Base-by-base conservation (phyloP, 2,888 invertebrate genomes). In the Conus canariensis region DNA sequence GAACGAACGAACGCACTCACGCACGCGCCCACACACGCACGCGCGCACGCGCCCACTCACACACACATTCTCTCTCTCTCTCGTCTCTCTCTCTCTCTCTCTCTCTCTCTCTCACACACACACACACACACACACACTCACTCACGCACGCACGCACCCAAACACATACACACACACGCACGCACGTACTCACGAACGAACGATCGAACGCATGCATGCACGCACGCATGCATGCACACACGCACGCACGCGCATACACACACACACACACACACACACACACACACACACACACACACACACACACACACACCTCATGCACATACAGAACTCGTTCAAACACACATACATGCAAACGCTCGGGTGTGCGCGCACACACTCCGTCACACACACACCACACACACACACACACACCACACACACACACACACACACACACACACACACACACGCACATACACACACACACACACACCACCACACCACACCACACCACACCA, bases 261-360 rank as follows among this genome's bases (percentile, higher is more conserved):
- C 70, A 70, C 70, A 70, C 70, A 70, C 70, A 70, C 70, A 70
- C 70, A 70, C 70, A 70, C 70, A 70, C 70, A 70, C 70, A 70
- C 70, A 64, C 70, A 70, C 70, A n/a, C 70, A n/a, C 70, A n/a
- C 70, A n/a, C 70, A 70, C n/a, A n/a, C 70, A 5, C n/a, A 70
- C 70, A 70, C 22, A 83, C 56, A 19, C 83, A 83, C 16, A 3
- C 45, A 45, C 45, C 3, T 4, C 45, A 45, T 45, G 3, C 45
- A 45, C 45, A 45, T 45, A 80, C 5, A n/a, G n/a, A n/a, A 22
- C 80, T 12, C 12, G 25, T 22, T 19, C 70, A 70, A 14, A 70
- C 70, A 12, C 70, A 70, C 70, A 70, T 19, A 70, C 70, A 70
- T 19, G 19, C 70, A 70, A 14, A 70, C 70, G 19, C 70, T 19